Conservation (phyloP, 2,113 vertebrate species). For the Myiopsitta monachus region DNA sequence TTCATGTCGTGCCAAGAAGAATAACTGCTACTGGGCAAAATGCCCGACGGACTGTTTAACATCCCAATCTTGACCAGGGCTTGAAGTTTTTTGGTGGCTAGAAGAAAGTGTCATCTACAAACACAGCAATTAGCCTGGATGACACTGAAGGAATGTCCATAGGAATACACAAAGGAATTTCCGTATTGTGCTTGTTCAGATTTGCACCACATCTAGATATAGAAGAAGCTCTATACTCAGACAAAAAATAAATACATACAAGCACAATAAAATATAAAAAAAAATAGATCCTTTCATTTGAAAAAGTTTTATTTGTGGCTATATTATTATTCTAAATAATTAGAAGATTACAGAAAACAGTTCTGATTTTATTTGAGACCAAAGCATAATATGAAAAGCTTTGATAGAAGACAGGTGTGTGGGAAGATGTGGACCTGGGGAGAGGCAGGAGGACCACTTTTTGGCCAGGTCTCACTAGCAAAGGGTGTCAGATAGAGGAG, state of each 20-base stretch:
- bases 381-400: background rate
- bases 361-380: background rate
- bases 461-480: background rate
- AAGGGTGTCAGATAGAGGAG: background rate
- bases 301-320: too few relatives aligned
- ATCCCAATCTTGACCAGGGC: background rate
- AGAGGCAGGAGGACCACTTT: background rate
- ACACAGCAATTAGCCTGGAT: background rate
- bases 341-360: background rate
- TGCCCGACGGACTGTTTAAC: background rate
- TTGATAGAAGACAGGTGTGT: fast-evolving
- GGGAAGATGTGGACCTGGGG: background rate
- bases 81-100: background rate
- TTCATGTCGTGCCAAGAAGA: background rate
- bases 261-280: fast-evolving
- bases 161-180: background rate
- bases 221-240: background rate
- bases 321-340: background rate
- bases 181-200: background rate
- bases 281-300: background rate
- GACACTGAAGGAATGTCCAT: background rate
- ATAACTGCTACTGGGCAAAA: background rate
- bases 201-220: background rate
- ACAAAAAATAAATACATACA: background rate
- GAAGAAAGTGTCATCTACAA: background rate